phyloP scores from a whole-genome alignment of 2,888 invertebrate species.

The Kryphioiulus occultus region DNA sequence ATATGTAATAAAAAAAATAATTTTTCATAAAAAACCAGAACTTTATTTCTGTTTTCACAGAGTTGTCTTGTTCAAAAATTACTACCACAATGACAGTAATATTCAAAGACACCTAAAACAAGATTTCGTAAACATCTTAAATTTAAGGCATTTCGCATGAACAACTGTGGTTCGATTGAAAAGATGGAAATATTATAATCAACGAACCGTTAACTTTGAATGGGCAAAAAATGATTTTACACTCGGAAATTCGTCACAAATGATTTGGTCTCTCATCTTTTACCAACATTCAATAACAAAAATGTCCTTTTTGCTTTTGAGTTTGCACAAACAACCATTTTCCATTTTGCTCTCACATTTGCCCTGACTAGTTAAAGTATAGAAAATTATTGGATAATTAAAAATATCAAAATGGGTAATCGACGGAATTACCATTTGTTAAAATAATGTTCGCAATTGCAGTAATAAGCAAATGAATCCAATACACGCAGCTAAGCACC shows the following conservation, averaged over 20 bases:
- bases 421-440: background rate
- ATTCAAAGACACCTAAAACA: slow-evolving; percentile 28
- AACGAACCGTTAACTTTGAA: slow-evolving; percentile 29
- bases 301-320: slow-evolving; percentile 1
- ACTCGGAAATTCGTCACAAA: background rate
- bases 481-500: slow-evolving; percentile 12
- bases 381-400: slow-evolving; percentile 36
- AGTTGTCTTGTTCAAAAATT: slow-evolving; percentile 33
- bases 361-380: slow-evolving; percentile 33
- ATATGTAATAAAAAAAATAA: background rate
- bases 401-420: background rate
- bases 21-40: slow-evolving; percentile 34
- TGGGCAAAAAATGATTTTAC: background rate
- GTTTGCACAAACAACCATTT: slow-evolving; percentile 33
- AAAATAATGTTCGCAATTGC: background rate
- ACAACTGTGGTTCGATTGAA: slow-evolving; percentile 21
- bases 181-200: slow-evolving; percentile 32
- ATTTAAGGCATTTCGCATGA: slow-evolving; percentile 36
- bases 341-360: slow-evolving; percentile 36
- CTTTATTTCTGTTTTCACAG: slow-evolving; percentile 27
- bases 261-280: background rate
- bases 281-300: slow-evolving; percentile 36
- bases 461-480: slow-evolving; percentile 15
- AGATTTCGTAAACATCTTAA: slow-evolving; percentile 36
- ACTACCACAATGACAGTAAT: slow-evolving; percentile 33